Conservation (phyloP, 2,113 vertebrate genomes). For the Otis tarda region DNA sequence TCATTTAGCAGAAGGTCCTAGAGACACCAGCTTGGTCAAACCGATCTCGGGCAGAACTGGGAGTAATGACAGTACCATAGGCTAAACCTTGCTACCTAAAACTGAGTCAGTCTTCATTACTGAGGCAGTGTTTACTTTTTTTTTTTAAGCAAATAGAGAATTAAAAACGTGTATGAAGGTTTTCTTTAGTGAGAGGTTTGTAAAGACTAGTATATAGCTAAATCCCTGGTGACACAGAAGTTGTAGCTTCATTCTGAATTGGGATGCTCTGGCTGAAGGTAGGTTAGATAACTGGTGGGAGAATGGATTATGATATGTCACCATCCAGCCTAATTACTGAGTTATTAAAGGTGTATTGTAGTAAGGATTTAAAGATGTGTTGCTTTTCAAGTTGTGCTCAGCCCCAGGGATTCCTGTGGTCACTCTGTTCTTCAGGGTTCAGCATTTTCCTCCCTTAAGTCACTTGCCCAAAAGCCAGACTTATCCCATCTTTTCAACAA, state of each 20-base stretch:
- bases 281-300: not conserved
- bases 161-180: not conserved
- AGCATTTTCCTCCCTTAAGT: not conserved
- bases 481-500: not conserved
- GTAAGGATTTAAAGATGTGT: not conserved
- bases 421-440: not conserved
- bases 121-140: not conserved
- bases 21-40: not conserved
- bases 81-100: rapidly evolving
- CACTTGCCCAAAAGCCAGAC: not conserved
- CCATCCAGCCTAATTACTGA: not conserved
- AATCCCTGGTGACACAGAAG: not conserved
- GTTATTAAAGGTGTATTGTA: not conserved
- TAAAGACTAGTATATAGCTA: not conserved
- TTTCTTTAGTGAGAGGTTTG: not conserved
- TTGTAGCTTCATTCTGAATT: not conserved
- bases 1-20: not conserved
- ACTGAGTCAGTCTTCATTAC: not conserved
- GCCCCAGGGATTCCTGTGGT: not conserved
- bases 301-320: rapidly evolving
- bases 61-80: not conserved
- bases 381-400: not conserved
- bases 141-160: not conserved
- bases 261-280: not conserved
- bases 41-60: not conserved